These are phyloP conservation scores for Pseudococcus jackbeardsleyi DNA, from an alignment of 2,888 invertebrate genomes.

Conservation along the genomic window DNA sequence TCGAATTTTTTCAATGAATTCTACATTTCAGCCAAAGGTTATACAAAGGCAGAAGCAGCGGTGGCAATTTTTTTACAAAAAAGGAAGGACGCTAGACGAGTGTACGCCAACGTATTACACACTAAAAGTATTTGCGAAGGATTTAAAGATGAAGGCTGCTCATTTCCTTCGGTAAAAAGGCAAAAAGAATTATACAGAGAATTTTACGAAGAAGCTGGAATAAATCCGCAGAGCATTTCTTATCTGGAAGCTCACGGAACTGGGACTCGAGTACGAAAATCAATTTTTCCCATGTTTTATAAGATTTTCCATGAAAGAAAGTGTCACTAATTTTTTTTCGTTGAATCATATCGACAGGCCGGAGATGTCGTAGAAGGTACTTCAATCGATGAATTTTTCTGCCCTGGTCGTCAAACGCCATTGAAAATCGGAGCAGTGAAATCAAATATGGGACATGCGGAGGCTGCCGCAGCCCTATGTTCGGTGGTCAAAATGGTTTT, in stretches of 20 bases:
- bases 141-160: slow-evolving; percentile 67
- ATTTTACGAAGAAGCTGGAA: slow-evolving; percentile 65
- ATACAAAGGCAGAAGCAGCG: slow-evolving; percentile 71
- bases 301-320: too few species aligned
- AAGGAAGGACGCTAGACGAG: slow-evolving; percentile 69
- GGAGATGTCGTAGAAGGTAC: slow-evolving; percentile 10
- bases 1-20: neutral
- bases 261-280: slow-evolving; percentile 66
- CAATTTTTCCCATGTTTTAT: too few species aligned
- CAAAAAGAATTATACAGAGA: slow-evolving; percentile 65
- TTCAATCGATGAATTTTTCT: slow-evolving; percentile 78
- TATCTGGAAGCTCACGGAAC: slow-evolving; percentile 67
- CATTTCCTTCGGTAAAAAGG: slow-evolving; percentile 26
- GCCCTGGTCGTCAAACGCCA: slow-evolving; percentile 79
- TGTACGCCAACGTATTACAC: slow-evolving; percentile 71
- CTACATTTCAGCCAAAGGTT: slow-evolving; percentile 69
- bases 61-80: slow-evolving; percentile 71
- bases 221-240: slow-evolving; percentile 66
- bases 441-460: slow-evolving; percentile 98
- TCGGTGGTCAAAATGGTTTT: slow-evolving; percentile 90
- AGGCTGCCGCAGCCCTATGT: slow-evolving; percentile 91
- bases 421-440: slow-evolving; percentile 95
- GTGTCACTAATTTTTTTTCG: neutral
- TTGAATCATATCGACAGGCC: neutral
- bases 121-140: slow-evolving; percentile 73